These are phyloP conservation scores for Yponomeuta sedellus DNA, from an alignment of 2,888 invertebrate genomes.

Conservation along the genomic window DNA sequence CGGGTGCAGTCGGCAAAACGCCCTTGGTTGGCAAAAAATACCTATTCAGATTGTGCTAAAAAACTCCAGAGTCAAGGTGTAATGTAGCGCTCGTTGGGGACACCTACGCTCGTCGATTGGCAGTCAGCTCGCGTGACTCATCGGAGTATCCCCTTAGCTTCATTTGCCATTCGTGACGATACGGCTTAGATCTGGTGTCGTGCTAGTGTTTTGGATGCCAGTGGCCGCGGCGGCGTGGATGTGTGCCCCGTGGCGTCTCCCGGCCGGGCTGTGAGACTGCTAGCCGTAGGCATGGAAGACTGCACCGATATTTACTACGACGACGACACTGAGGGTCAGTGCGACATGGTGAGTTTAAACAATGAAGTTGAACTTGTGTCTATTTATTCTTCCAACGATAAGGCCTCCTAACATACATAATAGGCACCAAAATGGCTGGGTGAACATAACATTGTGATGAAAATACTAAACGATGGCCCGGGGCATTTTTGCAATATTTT, in stretches of 20 bases:
- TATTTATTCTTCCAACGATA: constrained; percentile 10
- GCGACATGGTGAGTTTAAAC: constrained; percentile 65
- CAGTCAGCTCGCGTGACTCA: constrained; percentile 63
- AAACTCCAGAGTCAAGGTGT: constrained; percentile 29
- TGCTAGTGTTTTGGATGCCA: constrained; percentile 60
- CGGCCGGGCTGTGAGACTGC: constrained; percentile 50
- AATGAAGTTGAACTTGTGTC: too few relatives aligned
- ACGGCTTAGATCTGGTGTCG: constrained; percentile 35
- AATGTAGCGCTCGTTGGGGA: constrained; percentile 47
- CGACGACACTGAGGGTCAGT: constrained; percentile 71
- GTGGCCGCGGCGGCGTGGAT: constrained; percentile 65
- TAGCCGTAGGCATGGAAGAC: constrained; percentile 68
- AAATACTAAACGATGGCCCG: too few relatives aligned
- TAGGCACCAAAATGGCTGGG: too few relatives aligned
- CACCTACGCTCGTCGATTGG: constrained; percentile 55
- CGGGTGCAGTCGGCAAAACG: constrained; percentile 40
- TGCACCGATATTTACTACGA: constrained; percentile 70
- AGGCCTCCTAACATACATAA: too few relatives aligned
- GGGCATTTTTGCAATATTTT: too few relatives aligned
- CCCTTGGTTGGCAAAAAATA: constrained; percentile 50
- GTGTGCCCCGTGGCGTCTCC: constrained; percentile 56
- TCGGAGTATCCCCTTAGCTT: constrained; percentile 57
- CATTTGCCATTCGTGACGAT: constrained; percentile 41
- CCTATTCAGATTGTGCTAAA: constrained; percentile 24
- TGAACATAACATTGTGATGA: too few relatives aligned